These are phyloP conservation scores for Ormyrus thymus DNA, from an alignment of 2,888 invertebrate genomes.

Conservation along the genomic window DNA sequence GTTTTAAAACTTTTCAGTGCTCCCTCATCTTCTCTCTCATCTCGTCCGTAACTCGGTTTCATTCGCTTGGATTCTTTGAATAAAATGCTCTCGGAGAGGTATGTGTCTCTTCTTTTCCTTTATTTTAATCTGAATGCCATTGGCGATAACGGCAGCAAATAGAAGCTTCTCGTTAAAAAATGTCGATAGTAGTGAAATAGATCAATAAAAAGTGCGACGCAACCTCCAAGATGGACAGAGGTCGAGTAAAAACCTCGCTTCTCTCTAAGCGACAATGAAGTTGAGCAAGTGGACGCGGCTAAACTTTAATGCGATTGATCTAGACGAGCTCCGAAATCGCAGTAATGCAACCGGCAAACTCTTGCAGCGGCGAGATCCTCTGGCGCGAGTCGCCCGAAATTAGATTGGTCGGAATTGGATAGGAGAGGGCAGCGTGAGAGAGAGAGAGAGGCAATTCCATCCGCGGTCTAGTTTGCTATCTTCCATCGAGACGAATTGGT, in stretches of 20 bases:
- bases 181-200: background rate
- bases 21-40: constrained; percentile 30
- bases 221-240: background rate
- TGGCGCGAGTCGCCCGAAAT: constrained; percentile 30
- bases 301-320: constrained; percentile 33
- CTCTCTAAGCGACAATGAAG: background rate
- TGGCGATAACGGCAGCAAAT: too few relatives aligned
- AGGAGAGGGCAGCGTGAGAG: background rate
- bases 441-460: constrained; percentile 21
- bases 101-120: too few relatives aligned
- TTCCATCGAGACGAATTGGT: constrained; percentile 58
- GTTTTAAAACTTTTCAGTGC: constrained; percentile 29
- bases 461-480: constrained; percentile 8
- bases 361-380: constrained; percentile 1
- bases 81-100: background rate
- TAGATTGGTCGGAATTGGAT: constrained; percentile 45
- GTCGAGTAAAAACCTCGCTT: background rate
- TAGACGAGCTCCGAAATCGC: constrained; percentile 1
- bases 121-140: too few relatives aligned
- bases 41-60: constrained; percentile 55
- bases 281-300: constrained; percentile 3
- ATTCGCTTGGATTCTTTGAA: background rate
- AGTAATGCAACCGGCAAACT: constrained; percentile 7
- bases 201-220: constrained; percentile 23
- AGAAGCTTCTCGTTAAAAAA: too few relatives aligned